Conservation (phyloP, 2,113 vertebrate genomes). For the Piprites chloris region DNA sequence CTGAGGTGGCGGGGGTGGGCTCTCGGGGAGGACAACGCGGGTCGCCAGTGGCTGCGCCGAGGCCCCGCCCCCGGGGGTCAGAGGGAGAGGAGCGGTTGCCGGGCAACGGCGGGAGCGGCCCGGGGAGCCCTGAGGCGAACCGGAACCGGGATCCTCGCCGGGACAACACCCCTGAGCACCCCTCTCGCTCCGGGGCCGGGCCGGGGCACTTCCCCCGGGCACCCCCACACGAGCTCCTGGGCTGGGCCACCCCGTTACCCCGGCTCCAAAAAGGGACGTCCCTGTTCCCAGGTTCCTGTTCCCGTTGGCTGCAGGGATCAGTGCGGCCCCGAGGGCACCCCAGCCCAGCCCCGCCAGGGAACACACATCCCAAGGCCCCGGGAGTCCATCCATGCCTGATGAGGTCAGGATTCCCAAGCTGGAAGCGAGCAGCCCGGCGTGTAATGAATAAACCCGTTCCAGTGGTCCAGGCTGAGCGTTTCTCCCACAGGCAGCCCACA, state of each 20-base stretch:
- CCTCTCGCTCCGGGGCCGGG: not conserved
- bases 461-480: rapidly evolving
- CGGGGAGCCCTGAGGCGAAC: not conserved
- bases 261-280: too few species aligned
- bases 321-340: not conserved
- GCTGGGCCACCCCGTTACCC: not conserved
- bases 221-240: not conserved
- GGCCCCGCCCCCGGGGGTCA: not conserved
- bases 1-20: rapidly evolving
- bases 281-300: not conserved
- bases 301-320: not conserved
- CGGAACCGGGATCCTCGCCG: not conserved
- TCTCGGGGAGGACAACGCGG: rapidly evolving
- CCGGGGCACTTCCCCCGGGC: not conserved
- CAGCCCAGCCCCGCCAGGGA: not conserved
- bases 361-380: not conserved
- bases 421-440: rapidly evolving
- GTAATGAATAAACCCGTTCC: too few species aligned
- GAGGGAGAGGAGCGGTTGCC: not conserved
- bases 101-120: not conserved
- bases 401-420: not conserved
- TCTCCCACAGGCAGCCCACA: not conserved
- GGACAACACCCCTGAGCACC: not conserved
- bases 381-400: not conserved
- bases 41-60: not conserved